Percentiles rank a stretch among this genome's conserved stretches.
These are phyloP conservation scores for Nysson spinosus DNA, from an alignment of 2,888 invertebrate genomes.

Conservation along the genomic window DNA sequence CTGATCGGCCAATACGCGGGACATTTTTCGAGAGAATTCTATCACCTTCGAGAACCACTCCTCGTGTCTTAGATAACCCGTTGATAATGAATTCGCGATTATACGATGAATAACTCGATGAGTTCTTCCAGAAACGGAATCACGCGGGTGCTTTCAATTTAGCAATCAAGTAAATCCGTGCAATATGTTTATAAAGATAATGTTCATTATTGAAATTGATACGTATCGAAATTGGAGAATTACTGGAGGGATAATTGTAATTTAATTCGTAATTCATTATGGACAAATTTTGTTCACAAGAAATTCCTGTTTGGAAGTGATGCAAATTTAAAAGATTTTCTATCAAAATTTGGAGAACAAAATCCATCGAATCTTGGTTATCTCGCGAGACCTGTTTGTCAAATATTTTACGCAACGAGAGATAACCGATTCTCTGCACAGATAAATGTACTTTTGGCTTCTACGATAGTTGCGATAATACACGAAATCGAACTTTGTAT, in stretches of 20 bases:
- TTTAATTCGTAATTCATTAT: no score
- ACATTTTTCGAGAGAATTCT: conserved; percentile 37
- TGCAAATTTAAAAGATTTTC: conserved; percentile 5
- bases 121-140: no score
- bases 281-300: no score
- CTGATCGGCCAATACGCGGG: conserved; percentile 51
- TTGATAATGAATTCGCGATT: not conserved
- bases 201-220: no score
- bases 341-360: conserved; percentile 20
- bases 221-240: no score
- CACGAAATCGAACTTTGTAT: not conserved
- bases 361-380: conserved; percentile 30
- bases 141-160: no score
- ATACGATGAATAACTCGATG: no score
- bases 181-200: no score
- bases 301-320: no score
- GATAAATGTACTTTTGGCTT: conserved; percentile 40
- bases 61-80: not conserved
- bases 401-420: conserved; percentile 53
- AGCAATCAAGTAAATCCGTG: no score
- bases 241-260: no score
- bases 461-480: conserved; percentile 30
- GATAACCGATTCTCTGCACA: conserved; percentile 43
- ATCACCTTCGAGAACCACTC: not conserved
- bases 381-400: conserved; percentile 53